These are phyloP conservation scores for Sander vitreus DNA, from an alignment of 2,113 vertebrate genomes.

Conservation along the genomic window DNA sequence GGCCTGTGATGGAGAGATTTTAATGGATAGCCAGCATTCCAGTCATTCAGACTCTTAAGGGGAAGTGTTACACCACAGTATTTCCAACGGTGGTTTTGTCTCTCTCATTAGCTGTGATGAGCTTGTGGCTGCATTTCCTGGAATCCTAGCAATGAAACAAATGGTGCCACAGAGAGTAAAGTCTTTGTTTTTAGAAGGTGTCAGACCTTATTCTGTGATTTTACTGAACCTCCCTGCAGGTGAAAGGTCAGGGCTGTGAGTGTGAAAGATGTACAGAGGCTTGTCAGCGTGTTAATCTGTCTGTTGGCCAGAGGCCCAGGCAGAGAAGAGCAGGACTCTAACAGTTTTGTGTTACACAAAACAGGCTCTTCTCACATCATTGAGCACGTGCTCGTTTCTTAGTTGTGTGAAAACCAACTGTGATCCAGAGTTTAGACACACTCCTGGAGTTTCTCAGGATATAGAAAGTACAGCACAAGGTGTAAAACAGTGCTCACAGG, in stretches of 20 bases:
- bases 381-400: conserved; percentile 50
- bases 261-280: conserved; percentile 58
- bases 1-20: conserved; percentile 49
- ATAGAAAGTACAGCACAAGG: conserved; percentile 45
- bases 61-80: conserved; percentile 46
- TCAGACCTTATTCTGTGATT: conserved; percentile 9
- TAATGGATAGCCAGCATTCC: conserved; percentile 42
- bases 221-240: conserved; percentile 31
- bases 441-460: conserved; percentile 54
- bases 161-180: neutral
- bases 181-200: conserved; percentile 28
- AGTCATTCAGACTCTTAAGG: conserved; percentile 35
- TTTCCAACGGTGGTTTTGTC: conserved; percentile 32
- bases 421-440: conserved; percentile 38
- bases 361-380: conserved; percentile 71
- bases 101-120: conserved; percentile 45
- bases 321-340: conserved; percentile 68
- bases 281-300: conserved; percentile 72
- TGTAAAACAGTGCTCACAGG: conserved; percentile 11
- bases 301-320: conserved; percentile 70
- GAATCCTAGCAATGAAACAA: conserved; percentile 21
- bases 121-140: conserved; percentile 24
- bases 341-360: conserved; percentile 66
- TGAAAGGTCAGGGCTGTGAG: conserved; percentile 61
- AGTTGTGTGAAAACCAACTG: conserved; percentile 46